Conservation (phyloP, 2,113 vertebrate genomes). For the Tetraodon nigroviridis region DNA sequence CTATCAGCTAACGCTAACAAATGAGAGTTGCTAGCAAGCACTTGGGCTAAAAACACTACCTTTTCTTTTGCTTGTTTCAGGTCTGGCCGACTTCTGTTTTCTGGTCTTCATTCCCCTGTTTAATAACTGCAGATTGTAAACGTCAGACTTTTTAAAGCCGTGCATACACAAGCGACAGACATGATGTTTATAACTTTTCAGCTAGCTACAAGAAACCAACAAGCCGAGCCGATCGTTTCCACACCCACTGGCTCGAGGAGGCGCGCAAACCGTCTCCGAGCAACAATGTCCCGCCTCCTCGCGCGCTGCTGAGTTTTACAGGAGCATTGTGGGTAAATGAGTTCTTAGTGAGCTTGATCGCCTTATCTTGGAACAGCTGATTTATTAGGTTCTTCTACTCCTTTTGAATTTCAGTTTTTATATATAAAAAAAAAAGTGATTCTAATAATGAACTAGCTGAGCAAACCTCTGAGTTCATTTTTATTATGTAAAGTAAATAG, state of each 20-base stretch:
- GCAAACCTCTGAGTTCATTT: background rate
- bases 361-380: background rate
- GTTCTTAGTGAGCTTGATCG: background rate
- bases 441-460: too few species aligned
- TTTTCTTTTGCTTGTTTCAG: conserved; percentile 61
- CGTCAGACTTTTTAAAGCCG: background rate
- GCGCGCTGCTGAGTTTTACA: conserved; percentile 13
- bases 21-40: conserved; percentile 13
- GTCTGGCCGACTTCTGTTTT: conserved; percentile 45
- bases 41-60: conserved; percentile 48
- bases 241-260: background rate
- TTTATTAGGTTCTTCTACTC: background rate
- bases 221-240: background rate
- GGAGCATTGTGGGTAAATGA: conserved; percentile 53
- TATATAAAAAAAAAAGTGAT: too few species aligned
- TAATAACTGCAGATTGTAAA: background rate
- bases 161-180: background rate
- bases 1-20: conserved; percentile 16
- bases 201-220: conserved; percentile 16
- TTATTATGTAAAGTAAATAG: background rate
- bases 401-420: background rate
- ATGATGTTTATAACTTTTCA: conserved; percentile 15
- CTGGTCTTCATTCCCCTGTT: conserved; percentile 70
- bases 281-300: conserved; percentile 56
- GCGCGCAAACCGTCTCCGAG: conserved; percentile 50